phyloP scores from a whole-genome alignment of 2,113 vertebrate genomes.

The Melospiza georgiana region DNA sequence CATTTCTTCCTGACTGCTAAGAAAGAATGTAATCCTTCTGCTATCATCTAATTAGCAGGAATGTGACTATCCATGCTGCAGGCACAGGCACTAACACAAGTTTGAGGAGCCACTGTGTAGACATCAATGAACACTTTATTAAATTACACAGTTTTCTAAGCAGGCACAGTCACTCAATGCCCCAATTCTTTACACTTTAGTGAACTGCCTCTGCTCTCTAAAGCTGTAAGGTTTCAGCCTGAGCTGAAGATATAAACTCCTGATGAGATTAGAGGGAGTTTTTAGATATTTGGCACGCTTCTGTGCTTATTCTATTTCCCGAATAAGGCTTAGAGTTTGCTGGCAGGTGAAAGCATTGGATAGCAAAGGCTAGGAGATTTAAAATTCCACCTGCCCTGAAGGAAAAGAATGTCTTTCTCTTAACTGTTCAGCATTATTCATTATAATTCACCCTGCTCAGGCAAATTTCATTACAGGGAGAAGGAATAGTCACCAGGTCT shows the following conservation, averaged over 20 bases:
- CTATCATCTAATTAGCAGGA: conserved; percentile 70
- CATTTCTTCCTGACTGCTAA: conserved; percentile 33
- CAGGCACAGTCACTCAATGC: conserved; percentile 47
- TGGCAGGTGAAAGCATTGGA: conserved; percentile 32
- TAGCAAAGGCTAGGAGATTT: not conserved
- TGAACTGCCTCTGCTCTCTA: conserved; percentile 40
- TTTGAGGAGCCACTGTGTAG: conserved; percentile 60
- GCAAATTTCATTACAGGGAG: not conserved
- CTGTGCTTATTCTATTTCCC: conserved; percentile 32
- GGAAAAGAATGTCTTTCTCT: not conserved
- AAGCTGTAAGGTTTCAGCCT: conserved; percentile 58
- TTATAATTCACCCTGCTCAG: not conserved
- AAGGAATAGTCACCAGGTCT: not conserved
- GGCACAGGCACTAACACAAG: conserved; percentile 57
- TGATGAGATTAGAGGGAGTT: conserved; percentile 59
- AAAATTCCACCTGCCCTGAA: conserved; percentile 14
- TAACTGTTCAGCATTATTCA: conserved; percentile 13
- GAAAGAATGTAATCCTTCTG: conserved; percentile 54
- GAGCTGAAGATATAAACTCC: conserved; percentile 47
- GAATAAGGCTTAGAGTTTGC: conserved; percentile 41
- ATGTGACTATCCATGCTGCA: conserved; percentile 52
- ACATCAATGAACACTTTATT: conserved; percentile 74
- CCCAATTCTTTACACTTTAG: conserved; percentile 59
- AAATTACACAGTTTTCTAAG: conserved; percentile 75
- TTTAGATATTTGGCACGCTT: conserved; percentile 39